Base-by-base conservation (phyloP, 2,113 vertebrate genomes). In the Hipposideros armiger region DNA sequence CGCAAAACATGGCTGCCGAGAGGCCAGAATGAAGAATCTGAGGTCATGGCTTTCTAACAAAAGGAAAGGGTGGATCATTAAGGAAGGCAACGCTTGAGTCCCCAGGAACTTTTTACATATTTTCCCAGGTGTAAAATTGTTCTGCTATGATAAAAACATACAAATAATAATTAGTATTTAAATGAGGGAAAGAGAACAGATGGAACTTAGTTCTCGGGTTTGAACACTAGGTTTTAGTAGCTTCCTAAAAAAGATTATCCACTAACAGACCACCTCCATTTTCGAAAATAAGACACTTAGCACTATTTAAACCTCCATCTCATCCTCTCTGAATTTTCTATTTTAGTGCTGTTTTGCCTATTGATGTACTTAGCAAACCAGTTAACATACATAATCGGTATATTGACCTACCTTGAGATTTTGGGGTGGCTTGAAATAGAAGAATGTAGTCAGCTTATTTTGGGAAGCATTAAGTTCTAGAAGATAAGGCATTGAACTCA, bases 401-500 rank as follows among this genome's bases (percentile, higher is more conserved):
- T 58, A 87, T 20, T 58, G 28, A 69, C 89, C 85, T 98, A 99
- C 99, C 99, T 98, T 99, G 92, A 99, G 99, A 96, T 99, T 99
- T 98, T 98, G 99, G 32, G 99, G 99, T 24, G 99, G 98, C 92
- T 98, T 98, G 97, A 99, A 99, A 97, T 86, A 42, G 94, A 99
- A 99, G 97, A 99, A 99, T 0, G 99, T 97, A 0, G 98, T 98
- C 97, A 99, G 98, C 11, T 98, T 90, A 22, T 99, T 99, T 91
- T 99, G 98, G 90, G 99, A 99, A 74, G 98, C 99, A 50, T 99
- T 98, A 95, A 99, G 98, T 94, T 98, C 97, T 85, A 98, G 91
- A 56, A 99, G 99, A 87, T 99, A 98, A 74, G 99, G 99, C 99
- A 99, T 99, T 96, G 97, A 98, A 91, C 99, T 99, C 93, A 99